Percentiles rank a stretch among this genome's conserved stretches.
Conservation (phyloP, 2,888 invertebrate species). For the Chaetogeoica ovagalla region DNA sequence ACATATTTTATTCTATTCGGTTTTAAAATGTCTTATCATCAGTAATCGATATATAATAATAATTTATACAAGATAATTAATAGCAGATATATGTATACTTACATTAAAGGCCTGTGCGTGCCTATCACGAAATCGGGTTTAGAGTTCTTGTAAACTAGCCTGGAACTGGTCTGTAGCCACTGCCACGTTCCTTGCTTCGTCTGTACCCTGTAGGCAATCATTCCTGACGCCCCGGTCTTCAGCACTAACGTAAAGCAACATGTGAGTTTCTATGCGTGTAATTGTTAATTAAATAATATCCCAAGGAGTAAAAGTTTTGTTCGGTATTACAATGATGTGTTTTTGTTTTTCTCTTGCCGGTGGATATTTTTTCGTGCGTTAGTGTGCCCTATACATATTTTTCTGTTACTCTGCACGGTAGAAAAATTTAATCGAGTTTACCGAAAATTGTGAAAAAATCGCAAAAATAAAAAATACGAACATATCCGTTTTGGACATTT, state of each 20-base stretch:
- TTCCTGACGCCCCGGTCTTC: constrained; percentile 97
- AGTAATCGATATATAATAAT: background rate
- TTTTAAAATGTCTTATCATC: constrained; percentile 64
- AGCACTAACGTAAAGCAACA: constrained; percentile 71
- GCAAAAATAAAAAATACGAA: too few relatives aligned
- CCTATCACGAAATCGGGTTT: constrained; percentile 99
- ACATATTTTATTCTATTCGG: too few relatives aligned
- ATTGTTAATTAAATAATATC: too few relatives aligned
- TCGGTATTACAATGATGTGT: too few relatives aligned
- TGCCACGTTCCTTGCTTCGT: constrained; percentile 94
- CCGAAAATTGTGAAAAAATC: too few relatives aligned
- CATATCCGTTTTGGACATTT: too few relatives aligned
- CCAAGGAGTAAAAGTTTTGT: too few relatives aligned
- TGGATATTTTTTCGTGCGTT: too few relatives aligned
- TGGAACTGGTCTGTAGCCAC: constrained; percentile 96
- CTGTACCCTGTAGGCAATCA: constrained; percentile 97
- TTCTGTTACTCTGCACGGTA: too few relatives aligned
- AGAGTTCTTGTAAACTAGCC: constrained; percentile 98
- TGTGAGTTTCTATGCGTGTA: background rate
- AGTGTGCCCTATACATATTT: too few relatives aligned
- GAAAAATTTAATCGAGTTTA: too few relatives aligned
- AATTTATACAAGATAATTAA: constrained; percentile 61
- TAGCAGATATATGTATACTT: constrained; percentile 61
- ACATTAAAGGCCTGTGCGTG: constrained; percentile 98
- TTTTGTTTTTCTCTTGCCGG: too few relatives aligned